Conservation (phyloP, 2,888 invertebrate species). For the Galeopsomyia nigrocyanea region DNA sequence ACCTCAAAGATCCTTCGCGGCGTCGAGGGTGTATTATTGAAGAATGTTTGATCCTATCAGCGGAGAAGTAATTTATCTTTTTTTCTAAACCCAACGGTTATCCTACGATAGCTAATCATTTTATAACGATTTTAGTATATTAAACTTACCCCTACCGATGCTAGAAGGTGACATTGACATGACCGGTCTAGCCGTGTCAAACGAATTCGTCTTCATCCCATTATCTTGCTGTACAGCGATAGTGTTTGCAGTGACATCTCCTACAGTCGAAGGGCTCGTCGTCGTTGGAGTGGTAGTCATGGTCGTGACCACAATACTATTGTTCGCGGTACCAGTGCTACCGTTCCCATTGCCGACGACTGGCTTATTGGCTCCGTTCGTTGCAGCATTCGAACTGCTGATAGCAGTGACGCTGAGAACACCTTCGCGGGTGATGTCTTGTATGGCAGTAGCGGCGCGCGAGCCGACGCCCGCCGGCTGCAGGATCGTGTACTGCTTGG, state of each 20-base stretch:
- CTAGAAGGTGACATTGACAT: conserved; percentile 80
- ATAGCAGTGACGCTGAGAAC: conserved; percentile 75
- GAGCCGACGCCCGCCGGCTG: conserved; percentile 88
- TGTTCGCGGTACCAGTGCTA: conserved; percentile 48
- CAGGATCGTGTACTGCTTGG: conserved; percentile 88
- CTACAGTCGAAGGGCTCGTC: conserved; percentile 54
- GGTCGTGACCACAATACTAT: conserved; percentile 54
- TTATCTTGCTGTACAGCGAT: conserved; percentile 58
- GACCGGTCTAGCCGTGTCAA: conserved; percentile 64
- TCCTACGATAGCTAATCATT: conserved; percentile 1
- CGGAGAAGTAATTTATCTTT: neutral
- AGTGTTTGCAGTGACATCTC: conserved; percentile 56
- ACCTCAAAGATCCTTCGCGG: neutral
- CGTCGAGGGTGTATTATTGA: too few relatives aligned
- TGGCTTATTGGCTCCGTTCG: conserved; percentile 43
- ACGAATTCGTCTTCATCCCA: conserved; percentile 60
- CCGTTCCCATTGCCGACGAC: conserved; percentile 37
- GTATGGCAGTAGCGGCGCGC: conserved; percentile 84
- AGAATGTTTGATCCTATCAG: too few relatives aligned
- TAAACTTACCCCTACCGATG: conserved; percentile 80
- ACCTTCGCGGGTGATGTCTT: conserved; percentile 80
- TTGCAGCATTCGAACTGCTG: conserved; percentile 55
- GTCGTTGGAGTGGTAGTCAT: conserved; percentile 59
- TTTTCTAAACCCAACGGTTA: neutral
- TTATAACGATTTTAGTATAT: neutral